These are phyloP conservation scores for Synergus laeviventris DNA, from an alignment of 2,888 invertebrate genomes.

Conservation along the genomic window DNA sequence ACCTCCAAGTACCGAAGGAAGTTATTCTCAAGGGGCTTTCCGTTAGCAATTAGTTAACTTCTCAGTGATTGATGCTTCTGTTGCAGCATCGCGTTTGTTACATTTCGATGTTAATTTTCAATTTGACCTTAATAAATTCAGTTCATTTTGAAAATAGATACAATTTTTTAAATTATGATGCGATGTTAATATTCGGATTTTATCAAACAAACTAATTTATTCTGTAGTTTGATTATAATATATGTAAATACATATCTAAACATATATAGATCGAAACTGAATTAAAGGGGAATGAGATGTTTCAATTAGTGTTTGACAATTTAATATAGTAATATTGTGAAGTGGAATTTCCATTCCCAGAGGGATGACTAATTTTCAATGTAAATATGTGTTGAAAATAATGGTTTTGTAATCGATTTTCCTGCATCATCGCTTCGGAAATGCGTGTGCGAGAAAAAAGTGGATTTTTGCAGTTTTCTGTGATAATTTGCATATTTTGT, in stretches of 20 bases:
- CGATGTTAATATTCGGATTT: too few relatives aligned
- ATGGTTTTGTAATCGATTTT: background rate
- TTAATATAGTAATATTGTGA: background rate
- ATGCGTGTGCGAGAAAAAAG: background rate
- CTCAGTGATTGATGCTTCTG: background rate
- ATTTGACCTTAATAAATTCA: background rate
- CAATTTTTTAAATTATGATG: background rate
- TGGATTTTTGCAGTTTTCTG: slow-evolving; percentile 42
- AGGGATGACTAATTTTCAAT: background rate
- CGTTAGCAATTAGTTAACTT: background rate
- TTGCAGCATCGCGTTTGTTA: background rate
- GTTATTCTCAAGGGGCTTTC: background rate
- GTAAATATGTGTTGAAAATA: background rate
- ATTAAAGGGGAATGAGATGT: background rate
- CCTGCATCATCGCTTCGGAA: background rate
- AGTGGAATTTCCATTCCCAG: background rate
- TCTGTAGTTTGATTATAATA: too few relatives aligned
- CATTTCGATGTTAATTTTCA: background rate
- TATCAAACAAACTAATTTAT: too few relatives aligned
- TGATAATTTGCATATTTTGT: slow-evolving; percentile 64
- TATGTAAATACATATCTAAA: background rate
- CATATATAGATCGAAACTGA: background rate
- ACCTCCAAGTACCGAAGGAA: background rate
- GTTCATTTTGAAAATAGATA: background rate
- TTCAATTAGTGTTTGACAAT: background rate